Evolutionary conservation across 1,140 invertebrate species (phyloP), one percentile per base, ranked within the genome.

Genomic region (Ylistrum balloti): DNA sequence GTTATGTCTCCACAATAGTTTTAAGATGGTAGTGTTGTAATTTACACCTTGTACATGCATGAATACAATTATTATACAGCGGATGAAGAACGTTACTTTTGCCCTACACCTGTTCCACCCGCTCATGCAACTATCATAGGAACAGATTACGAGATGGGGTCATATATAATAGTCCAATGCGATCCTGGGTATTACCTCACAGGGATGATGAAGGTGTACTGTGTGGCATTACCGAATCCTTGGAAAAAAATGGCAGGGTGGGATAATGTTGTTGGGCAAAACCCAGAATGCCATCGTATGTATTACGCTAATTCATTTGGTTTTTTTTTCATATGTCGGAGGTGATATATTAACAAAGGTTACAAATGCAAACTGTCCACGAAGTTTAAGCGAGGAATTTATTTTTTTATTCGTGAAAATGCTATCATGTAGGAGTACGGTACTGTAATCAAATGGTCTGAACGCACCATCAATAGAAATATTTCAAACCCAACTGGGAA

Each of bases 261-360:
- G 56, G 56, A 74, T 28, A 74, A 74, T 74, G 56, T 74, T 28
- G 56, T 74, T 74, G 56, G 56, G 22, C 56, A 74, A 28, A 74
- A 74, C n/a, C 56, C 56, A 28, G 56, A 1, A 28, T 74, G 56
- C 17, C 56, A 74, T 74, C 56, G 56, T 74, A 74, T n/a, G 56
- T 74, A 74, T 74, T 74, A 9, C 0, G 17, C 56, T 74, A n/a
- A 74, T 74, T 28, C 28, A 5, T 74, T 7, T 74, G 22, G 15
- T 74, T 0, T n/a, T 28, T 74, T n/a, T n/a, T n/a, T n/a, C n/a
- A n/a, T n/a, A n/a, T n/a, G n/a, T n/a, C n/a, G n/a, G 56, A 1
- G 45, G 56, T 74, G 22, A 74, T n/a, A 45, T 38, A 13, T 38
- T 38, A 7, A 20, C 3, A 56, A n/a, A 28, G 3, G 22, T 74